Evolutionary conservation across 2,113 vertebrate genomes (phyloP).

Genomic region (Semicossyphus pulcher): DNA sequence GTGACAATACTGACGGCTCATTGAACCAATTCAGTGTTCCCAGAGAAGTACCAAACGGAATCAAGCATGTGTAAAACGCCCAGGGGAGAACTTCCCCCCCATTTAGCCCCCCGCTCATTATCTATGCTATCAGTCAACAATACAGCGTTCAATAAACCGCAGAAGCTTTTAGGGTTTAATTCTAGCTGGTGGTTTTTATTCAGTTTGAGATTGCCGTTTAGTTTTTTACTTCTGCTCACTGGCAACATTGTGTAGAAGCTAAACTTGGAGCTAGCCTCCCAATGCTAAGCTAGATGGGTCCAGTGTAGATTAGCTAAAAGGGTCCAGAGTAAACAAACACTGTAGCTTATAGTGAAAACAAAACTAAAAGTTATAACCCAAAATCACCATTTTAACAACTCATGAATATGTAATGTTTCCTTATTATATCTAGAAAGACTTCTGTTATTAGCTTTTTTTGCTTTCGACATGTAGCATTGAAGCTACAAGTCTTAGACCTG

Average conservation of each 20-base stretch:
- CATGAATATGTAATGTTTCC: too few relatives aligned
- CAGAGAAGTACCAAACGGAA: constrained; percentile 32
- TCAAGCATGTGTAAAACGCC: constrained; percentile 7
- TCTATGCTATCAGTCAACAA: background rate
- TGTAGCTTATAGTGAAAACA: background rate
- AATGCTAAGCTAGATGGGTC: too few relatives aligned
- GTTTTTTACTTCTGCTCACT: too few relatives aligned
- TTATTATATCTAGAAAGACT: too few relatives aligned
- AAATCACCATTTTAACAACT: constrained; percentile 1
- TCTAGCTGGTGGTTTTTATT: background rate
- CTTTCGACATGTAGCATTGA: background rate
- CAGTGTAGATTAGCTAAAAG: too few relatives aligned
- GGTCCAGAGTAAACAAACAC: background rate
- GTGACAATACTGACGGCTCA: constrained; percentile 29
- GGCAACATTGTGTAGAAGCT: too few relatives aligned
- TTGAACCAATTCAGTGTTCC: constrained; percentile 36
- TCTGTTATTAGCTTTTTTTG: too few relatives aligned
- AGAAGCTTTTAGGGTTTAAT: background rate
- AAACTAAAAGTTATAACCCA: constrained; percentile 10
- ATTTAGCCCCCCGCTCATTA: constrained; percentile 11
- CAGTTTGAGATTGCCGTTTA: background rate
- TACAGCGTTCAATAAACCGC: background rate
- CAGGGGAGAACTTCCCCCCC: background rate
- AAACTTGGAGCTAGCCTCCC: too few relatives aligned
- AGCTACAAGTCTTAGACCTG: background rate